These are phyloP conservation scores for Temnothorax nylanderi DNA, from an alignment of 1,140 invertebrate genomes.

Conservation along the genomic window DNA sequence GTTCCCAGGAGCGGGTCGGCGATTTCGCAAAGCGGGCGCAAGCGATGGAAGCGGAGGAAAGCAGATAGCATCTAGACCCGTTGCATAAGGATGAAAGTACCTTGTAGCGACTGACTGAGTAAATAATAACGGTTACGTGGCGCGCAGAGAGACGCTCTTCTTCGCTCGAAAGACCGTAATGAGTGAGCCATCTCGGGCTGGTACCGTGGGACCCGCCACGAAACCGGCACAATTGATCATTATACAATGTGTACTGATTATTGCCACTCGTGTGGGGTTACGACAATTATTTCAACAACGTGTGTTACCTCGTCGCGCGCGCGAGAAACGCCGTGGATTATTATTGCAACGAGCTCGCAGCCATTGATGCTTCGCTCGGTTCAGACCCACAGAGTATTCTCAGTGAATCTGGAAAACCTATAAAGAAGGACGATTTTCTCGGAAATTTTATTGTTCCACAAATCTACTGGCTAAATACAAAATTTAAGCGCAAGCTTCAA, in stretches of 20 bases:
- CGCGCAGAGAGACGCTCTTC: constrained; percentile 62
- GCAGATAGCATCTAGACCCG: constrained; percentile 78
- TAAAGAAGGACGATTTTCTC: neutral
- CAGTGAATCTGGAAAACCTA: neutral
- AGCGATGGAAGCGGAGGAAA: constrained; percentile 69
- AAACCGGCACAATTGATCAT: constrained; percentile 75
- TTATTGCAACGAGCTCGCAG: constrained; percentile 4
- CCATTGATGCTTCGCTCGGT: constrained; percentile 5
- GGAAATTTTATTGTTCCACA: neutral
- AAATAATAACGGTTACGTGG: constrained; percentile 85
- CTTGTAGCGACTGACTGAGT: constrained; percentile 81
- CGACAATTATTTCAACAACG: constrained; percentile 62
- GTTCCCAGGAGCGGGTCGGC: constrained; percentile 64
- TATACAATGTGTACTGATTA: constrained; percentile 63
- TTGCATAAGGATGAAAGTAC: constrained; percentile 85
- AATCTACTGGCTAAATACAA: neutral
- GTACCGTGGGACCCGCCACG: constrained; percentile 71
- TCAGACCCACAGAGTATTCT: neutral
- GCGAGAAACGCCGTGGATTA: constrained; percentile 38
- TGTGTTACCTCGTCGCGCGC: constrained; percentile 2
- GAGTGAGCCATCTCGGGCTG: constrained; percentile 66
- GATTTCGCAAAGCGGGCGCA: constrained; percentile 73
- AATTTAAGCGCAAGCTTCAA: neutral
- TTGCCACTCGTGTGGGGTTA: constrained; percentile 43
- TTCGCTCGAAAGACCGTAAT: constrained; percentile 77